phyloP scores from a whole-genome alignment of 92 coral and sea anemone species.

The Chrysogorgia sp. region DNA sequence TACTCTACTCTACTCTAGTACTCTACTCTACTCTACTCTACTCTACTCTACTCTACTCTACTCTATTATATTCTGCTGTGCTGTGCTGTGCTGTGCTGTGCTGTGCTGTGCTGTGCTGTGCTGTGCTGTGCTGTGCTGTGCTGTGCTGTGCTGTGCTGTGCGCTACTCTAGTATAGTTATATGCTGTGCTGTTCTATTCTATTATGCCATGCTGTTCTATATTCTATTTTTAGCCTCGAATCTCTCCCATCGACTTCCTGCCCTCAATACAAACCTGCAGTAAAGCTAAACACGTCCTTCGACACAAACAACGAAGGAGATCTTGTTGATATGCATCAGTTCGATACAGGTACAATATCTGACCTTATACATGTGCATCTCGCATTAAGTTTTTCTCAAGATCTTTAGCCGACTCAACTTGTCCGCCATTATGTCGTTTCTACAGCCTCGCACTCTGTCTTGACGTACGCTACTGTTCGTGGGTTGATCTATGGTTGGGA shows the following conservation, averaged over 20 bases:
- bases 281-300: constrained; percentile 24
- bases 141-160: not conserved
- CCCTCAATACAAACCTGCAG: constrained; percentile 17
- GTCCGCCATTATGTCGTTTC: not conserved
- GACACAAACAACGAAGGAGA: constrained; percentile 77
- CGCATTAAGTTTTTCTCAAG: not conserved
- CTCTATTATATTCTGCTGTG: no score
- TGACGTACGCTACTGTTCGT: constrained; percentile 95
- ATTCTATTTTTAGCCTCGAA: not conserved
- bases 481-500: constrained; percentile 96
- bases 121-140: not conserved
- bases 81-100: no score
- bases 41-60: no score
- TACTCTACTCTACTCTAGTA: no score
- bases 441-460: constrained; percentile 88
- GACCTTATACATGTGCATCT: not conserved
- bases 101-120: not conserved
- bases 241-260: not conserved
- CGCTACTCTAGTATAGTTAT: not conserved
- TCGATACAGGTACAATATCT: constrained; percentile 72
- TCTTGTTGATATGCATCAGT: constrained; percentile 94
- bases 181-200: not conserved
- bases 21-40: no score
- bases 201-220: not conserved
- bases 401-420: not conserved